Base-by-base conservation (phyloP, 2,797 vertebrate genomes). In the Zalophus californianus region DNA sequence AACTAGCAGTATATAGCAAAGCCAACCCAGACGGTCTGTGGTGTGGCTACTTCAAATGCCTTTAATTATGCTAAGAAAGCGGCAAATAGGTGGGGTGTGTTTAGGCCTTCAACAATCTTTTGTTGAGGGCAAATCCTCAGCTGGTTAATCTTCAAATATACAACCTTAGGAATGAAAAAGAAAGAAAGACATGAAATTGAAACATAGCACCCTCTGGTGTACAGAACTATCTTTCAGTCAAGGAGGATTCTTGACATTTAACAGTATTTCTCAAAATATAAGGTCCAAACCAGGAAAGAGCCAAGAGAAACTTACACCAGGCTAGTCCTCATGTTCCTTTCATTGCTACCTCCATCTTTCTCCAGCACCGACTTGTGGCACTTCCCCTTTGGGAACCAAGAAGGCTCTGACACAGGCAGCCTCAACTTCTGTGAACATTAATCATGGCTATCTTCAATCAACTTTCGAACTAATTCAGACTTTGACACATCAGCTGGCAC, bases 121-220 rank as follows among this genome's bases (percentile, higher is more conserved):
- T 90, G 79, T 64, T 85, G 77, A 94, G 21, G 92, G 62, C 66
- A 97, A 91, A 96, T 86, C 82, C 41, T 95, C 84, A 91, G 91
- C 56, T 87, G 64, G 87, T 54, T 91, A 56, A 79, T 94, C 50
- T 68, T 94, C 83, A 96, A 91, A 87, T 41, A 82, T 41, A 66
- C 48, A 82, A 92, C 56, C 80, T 85, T 18, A 95, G 66, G 54
- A 95, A 86, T 15, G 50, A 86, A 86, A 97, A 91, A 82, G 75
- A 84, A 79, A 85, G 68, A 75, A 79, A 86, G 75, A 90, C 41
- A 78, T 8, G 82, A 96, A 87, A 79, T 32, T 96, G 96, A 96
- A 95, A 90, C 94, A 95, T 70, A 96, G 98, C 96, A 92, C 96
- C 97, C 96, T 96, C 97, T 98, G 92, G 90, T 97, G 96, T 97